Evolutionary conservation across 1,140 invertebrate species (phyloP).

Genomic region (Lethrus apterus): DNA sequence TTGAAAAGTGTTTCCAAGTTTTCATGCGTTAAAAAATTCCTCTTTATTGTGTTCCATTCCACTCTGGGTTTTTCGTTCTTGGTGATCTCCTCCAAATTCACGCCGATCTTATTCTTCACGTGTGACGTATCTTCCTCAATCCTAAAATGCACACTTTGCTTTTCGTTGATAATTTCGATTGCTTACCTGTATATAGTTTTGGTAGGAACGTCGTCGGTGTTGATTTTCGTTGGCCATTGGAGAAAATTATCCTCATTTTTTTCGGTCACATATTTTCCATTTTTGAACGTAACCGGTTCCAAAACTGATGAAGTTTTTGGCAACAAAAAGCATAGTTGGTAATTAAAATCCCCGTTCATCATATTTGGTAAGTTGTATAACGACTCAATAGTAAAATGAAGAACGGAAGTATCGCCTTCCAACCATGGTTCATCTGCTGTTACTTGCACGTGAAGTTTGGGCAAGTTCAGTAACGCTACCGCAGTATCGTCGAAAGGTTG

Average conservation of each 20-base stretch:
- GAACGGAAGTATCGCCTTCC: slow-evolving; percentile 15
- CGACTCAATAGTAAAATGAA: slow-evolving; percentile 29
- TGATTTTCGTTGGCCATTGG: slow-evolving; percentile 16
- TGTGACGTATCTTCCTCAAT: slow-evolving; percentile 15
- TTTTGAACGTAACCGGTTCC: slow-evolving; percentile 13
- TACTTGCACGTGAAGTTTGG: slow-evolving; percentile 24
- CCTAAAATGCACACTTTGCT: slow-evolving; percentile 13
- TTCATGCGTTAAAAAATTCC: slow-evolving; percentile 23
- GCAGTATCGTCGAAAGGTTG: slow-evolving; percentile 21
- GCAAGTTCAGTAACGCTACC: slow-evolving; percentile 21
- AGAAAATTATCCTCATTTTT: slow-evolving; percentile 10
- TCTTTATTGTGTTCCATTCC: slow-evolving; percentile 27
- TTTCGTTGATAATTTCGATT: too few species aligned
- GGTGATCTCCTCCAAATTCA: slow-evolving; percentile 20
- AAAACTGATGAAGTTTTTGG: slow-evolving; percentile 15
- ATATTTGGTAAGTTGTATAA: slow-evolving; percentile 28
- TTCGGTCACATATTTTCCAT: slow-evolving; percentile 12
- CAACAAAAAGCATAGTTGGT: slow-evolving; percentile 21
- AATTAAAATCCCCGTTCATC: slow-evolving; percentile 26
- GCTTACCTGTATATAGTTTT: slow-evolving; percentile 20
- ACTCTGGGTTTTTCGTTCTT: slow-evolving; percentile 17
- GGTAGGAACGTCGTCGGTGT: slow-evolving; percentile 22
- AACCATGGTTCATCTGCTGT: slow-evolving; percentile 18
- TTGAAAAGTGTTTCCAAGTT: slow-evolving; percentile 19
- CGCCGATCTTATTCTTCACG: slow-evolving; percentile 1